These are phyloP conservation scores for Cavia aperea DNA, from an alignment of 2,113 vertebrate genomes.

Conservation along the genomic window DNA sequence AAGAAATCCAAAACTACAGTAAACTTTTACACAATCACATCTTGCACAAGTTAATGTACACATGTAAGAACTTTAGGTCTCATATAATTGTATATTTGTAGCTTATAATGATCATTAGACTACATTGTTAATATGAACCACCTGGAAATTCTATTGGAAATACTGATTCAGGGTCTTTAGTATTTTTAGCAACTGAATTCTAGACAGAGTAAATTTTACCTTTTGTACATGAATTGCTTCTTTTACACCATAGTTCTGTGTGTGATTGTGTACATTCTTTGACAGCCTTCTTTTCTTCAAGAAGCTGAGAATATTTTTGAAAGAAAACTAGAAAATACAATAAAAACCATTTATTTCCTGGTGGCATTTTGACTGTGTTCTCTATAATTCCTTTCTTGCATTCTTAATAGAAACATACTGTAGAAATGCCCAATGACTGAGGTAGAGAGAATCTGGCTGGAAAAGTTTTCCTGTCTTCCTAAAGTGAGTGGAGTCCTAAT, in stretches of 20 bases:
- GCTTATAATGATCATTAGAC: not conserved
- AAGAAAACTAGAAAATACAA: conserved; percentile 56
- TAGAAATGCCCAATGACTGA: not conserved
- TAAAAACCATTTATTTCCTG: conserved; percentile 17
- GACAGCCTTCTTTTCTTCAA: conserved; percentile 23
- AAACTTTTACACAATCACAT: not conserved
- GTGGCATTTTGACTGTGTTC: not conserved
- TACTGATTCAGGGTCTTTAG: not conserved
- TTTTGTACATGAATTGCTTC: not conserved
- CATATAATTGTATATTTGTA: not conserved
- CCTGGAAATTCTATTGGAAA: not conserved
- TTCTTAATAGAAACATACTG: not conserved
- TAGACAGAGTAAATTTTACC: conserved; percentile 42
- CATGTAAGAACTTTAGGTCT: not conserved
- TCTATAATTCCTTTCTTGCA: not conserved
- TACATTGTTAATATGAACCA: not conserved
- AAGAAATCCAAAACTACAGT: not conserved
- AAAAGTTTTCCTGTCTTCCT: not conserved
- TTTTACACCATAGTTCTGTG: conserved; percentile 23
- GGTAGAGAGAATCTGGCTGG: not conserved
- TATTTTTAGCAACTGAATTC: not conserved
- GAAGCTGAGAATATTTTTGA: conserved; percentile 50
- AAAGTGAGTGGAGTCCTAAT: not conserved
- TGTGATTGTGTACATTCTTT: not conserved
- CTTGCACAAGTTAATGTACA: not conserved